phyloP scores from a whole-genome alignment of 1,140 invertebrate genomes.

The Camponotus floridanus region DNA sequence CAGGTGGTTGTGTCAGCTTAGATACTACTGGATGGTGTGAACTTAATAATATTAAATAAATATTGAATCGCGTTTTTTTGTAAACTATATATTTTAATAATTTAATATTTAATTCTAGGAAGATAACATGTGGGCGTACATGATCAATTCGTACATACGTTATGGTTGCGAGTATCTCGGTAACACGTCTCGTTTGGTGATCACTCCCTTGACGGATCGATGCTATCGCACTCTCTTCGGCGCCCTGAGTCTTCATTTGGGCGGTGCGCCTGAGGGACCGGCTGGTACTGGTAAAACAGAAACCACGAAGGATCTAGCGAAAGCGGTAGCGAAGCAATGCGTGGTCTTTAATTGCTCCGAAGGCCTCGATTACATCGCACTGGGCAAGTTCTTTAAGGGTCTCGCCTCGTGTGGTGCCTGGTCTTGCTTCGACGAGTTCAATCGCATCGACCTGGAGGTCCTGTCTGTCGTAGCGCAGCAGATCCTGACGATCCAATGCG shows the following conservation, averaged over 20 bases:
- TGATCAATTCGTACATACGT: slow-evolving; percentile 96
- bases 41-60: slow-evolving; percentile 12
- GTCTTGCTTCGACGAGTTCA: slow-evolving; percentile 99
- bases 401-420: slow-evolving; percentile 98
- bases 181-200: slow-evolving; percentile 94
- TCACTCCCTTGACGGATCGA: slow-evolving; percentile 96
- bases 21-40: slow-evolving; percentile 97
- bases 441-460: slow-evolving; percentile 94
- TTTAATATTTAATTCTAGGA: slow-evolving; percentile 82
- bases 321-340: slow-evolving; percentile 98
- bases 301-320: slow-evolving; percentile 98
- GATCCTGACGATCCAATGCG: slow-evolving; percentile 93
- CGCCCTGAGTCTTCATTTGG: slow-evolving; percentile 94
- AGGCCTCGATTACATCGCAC: slow-evolving; percentile 96
- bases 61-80: not conserved
- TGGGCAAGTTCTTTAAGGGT: slow-evolving; percentile 99
- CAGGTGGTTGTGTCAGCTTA: slow-evolving; percentile 95
- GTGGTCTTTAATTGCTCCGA: slow-evolving; percentile 99
- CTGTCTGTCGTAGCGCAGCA: slow-evolving; percentile 97
- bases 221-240: slow-evolving; percentile 98
- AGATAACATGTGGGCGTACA: slow-evolving; percentile 89
- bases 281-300: slow-evolving; percentile 98
- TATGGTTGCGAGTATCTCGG: slow-evolving; percentile 99
- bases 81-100: not conserved
- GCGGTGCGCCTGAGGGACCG: slow-evolving; percentile 97